Conservation (phyloP, 2,113 vertebrate genomes). For the Trichechus manatus region DNA sequence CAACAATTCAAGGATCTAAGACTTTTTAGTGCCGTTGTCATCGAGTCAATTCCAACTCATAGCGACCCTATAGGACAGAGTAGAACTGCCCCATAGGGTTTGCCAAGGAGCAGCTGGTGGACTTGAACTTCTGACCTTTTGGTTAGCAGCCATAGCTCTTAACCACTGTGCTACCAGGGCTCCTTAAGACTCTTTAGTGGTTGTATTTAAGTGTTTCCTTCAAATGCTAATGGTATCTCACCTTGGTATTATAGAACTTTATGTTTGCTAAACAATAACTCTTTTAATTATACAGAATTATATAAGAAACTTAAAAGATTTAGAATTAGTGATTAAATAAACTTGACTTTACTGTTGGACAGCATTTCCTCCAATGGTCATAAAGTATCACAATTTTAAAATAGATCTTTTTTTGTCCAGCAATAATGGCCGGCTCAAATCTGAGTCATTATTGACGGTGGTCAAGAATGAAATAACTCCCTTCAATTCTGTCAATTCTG, state of each 20-base stretch:
- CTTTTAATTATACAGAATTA: slow-evolving; percentile 8
- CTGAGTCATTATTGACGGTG: neutral
- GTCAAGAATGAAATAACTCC: neutral
- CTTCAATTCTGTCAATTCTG: slow-evolving; percentile 25
- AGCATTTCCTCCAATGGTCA: neutral
- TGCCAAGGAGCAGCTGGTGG: too few relatives aligned
- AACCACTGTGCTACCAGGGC: too few relatives aligned
- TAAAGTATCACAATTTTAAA: slow-evolving; percentile 37
- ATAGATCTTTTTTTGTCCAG: slow-evolving; percentile 2
- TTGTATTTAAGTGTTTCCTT: slow-evolving; percentile 33
- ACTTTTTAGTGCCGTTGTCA: neutral
- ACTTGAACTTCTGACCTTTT: too few relatives aligned
- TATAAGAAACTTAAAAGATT: neutral
- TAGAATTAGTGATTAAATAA: slow-evolving; percentile 26
- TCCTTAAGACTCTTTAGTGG: neutral
- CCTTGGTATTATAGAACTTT: neutral
- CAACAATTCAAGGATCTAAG: slow-evolving; percentile 7
- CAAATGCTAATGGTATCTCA: neutral
- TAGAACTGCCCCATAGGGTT: too few relatives aligned
- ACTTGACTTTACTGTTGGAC: neutral
- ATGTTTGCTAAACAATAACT: slow-evolving; percentile 19
- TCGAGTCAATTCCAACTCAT: too few relatives aligned
- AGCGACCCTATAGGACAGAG: too few relatives aligned
- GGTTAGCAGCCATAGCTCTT: too few relatives aligned
- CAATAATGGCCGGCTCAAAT: neutral